Conservation (phyloP, 2,797 vertebrate species). For the Pogonophryne albipinna region DNA sequence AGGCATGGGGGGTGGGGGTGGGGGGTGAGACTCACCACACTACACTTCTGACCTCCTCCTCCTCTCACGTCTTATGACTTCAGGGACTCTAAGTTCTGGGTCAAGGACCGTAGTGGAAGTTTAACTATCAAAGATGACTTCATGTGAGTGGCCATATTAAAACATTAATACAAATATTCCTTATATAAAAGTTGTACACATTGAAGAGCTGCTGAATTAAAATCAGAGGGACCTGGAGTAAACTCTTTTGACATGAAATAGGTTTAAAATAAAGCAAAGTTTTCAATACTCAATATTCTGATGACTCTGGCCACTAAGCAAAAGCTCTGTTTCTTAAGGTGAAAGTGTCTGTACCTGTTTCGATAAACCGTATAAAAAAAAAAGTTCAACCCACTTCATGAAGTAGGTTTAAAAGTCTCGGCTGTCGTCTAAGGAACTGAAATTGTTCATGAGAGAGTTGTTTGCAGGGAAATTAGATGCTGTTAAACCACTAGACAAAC, state of each 20-base stretch:
- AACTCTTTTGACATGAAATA: background rate
- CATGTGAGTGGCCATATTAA: background rate
- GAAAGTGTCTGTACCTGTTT: background rate
- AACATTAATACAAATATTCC: background rate
- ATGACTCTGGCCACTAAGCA: background rate
- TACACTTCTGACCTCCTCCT: slow-evolving; percentile 49
- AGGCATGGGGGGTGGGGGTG: slow-evolving; percentile 18
- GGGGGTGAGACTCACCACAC: slow-evolving; percentile 58
- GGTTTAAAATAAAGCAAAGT: background rate
- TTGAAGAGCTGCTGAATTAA: background rate
- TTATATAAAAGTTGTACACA: no score
- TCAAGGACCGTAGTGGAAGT: background rate
- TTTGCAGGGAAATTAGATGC: no score
- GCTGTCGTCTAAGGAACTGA: no score
- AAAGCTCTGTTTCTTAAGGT: background rate
- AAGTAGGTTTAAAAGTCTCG: no score
- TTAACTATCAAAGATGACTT: slow-evolving; percentile 17
- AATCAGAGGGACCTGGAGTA: background rate
- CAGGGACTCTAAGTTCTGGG: slow-evolving; percentile 20
- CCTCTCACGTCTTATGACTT: slow-evolving; percentile 24
- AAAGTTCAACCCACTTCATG: no score
- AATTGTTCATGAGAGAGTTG: no score
- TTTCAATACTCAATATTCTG: slow-evolving; percentile 17
- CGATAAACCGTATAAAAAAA: no score
- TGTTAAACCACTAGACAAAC: no score